A percentile compares a stretch with the other conserved stretches of the same genome.
Conservation (phyloP, 2,888 invertebrate genomes). For the Drosophila setosimentum region DNA sequence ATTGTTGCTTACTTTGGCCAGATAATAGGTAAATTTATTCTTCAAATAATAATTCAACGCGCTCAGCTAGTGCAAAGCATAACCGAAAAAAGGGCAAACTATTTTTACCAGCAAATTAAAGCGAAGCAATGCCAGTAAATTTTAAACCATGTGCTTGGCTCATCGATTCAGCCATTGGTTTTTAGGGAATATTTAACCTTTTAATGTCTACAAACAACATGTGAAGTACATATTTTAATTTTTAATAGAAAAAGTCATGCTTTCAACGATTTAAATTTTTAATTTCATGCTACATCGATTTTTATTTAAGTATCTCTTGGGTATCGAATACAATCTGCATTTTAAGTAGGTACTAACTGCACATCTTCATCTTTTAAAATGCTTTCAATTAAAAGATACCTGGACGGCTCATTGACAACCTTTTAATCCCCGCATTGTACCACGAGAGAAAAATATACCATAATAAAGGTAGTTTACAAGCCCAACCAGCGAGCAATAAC, state of each 20-base stretch:
- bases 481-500: conserved; percentile 32
- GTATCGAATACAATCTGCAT: not conserved
- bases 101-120: not conserved
- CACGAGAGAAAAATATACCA: not conserved
- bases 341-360: conserved; percentile 6
- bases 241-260: not conserved
- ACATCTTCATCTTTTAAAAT: conserved; percentile 3
- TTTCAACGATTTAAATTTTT: not conserved
- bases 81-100: not conserved
- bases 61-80: not conserved
- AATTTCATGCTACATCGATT: conserved; percentile 8
- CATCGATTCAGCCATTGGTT: not conserved
- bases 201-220: not conserved
- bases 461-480: conserved; percentile 40
- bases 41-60: conserved; percentile 18
- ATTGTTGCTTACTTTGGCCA: conserved; percentile 39
- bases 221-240: not conserved
- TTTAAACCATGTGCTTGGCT: not conserved
- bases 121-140: not conserved
- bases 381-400: conserved; percentile 49
- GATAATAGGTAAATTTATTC: conserved; percentile 44
- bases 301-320: not conserved
- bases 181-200: not conserved
- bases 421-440: not conserved
- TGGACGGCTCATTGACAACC: conserved; percentile 48